phyloP scores from a whole-genome alignment of 2,888 invertebrate genomes.

The Eupithecia insigniata region DNA sequence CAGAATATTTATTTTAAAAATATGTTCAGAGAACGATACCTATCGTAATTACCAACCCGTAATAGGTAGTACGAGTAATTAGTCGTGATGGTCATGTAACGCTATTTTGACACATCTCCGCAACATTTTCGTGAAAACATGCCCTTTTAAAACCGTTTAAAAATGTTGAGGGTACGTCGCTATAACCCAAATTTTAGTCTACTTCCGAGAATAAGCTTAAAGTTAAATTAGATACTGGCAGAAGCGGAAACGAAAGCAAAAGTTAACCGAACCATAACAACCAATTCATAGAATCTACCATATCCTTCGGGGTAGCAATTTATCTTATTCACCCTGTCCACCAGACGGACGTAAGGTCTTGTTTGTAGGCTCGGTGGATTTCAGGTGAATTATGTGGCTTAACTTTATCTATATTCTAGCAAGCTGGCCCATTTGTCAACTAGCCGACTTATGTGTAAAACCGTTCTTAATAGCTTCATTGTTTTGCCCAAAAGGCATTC shows the following conservation, averaged over 20 bases:
- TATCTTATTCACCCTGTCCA: slow-evolving; percentile 48
- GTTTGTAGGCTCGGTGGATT: slow-evolving; percentile 17
- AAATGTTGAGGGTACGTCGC: not conserved
- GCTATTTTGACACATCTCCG: too few species aligned
- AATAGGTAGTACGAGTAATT: too few species aligned
- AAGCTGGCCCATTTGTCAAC: not conserved
- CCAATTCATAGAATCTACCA: slow-evolving; percentile 38
- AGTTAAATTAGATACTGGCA: slow-evolving; percentile 28
- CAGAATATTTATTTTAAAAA: not conserved
- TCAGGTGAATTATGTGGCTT: slow-evolving; percentile 13
- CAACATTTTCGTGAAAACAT: not conserved
- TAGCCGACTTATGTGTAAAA: not conserved
- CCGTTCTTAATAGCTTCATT: not conserved
- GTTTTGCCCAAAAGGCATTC: not conserved
- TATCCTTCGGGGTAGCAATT: slow-evolving; percentile 36
- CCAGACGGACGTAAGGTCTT: slow-evolving; percentile 23
- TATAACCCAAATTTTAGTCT: not conserved
- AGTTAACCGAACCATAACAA: slow-evolving; percentile 4
- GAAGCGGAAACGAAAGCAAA: slow-evolving; percentile 33
- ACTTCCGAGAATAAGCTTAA: not conserved
- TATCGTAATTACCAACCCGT: not conserved
- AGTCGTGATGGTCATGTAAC: too few species aligned
- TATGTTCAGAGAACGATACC: not conserved
- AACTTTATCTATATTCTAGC: slow-evolving; percentile 1
- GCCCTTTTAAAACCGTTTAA: not conserved